Conservation (phyloP, 2,797 vertebrate species). For the Sparus aurata region DNA sequence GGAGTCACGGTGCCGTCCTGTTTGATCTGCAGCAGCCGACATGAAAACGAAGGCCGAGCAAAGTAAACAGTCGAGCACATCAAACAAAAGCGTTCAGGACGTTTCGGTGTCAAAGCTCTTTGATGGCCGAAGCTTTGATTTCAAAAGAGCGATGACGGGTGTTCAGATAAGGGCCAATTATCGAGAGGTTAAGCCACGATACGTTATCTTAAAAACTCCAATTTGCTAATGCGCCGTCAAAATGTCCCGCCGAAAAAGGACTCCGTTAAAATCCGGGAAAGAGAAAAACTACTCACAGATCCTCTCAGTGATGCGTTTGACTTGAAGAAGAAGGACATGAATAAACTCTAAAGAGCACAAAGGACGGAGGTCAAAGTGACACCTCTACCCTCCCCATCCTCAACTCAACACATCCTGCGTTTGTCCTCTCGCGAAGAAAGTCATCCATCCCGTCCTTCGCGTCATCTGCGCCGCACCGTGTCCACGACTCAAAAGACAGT, state of each 20-base stretch:
- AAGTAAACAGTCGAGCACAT: conserved; percentile 49
- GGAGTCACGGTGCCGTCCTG: not conserved
- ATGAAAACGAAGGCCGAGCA: not conserved
- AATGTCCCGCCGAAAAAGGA: not conserved
- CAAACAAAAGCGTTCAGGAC: conserved; percentile 36
- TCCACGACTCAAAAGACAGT: conserved; percentile 27
- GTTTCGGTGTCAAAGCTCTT: conserved; percentile 19
- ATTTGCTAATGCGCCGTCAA: not conserved
- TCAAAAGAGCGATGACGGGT: conserved; percentile 8
- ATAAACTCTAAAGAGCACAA: not conserved
- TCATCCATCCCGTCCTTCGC: conserved; percentile 11
- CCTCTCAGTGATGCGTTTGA: no score
- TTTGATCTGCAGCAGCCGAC: conserved; percentile 27
- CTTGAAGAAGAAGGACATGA: not conserved
- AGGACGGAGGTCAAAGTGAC: conserved; percentile 34
- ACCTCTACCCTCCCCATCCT: conserved; percentile 39
- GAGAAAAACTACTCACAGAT: no score
- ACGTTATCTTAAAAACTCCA: not conserved
- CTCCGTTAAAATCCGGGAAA: not conserved
- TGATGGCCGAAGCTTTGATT: conserved; percentile 56
- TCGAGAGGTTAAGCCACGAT: conserved; percentile 11
- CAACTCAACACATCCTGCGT: conserved; percentile 57
- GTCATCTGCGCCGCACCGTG: conserved; percentile 10
- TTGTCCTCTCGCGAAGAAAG: conserved; percentile 39
- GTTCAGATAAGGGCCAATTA: conserved; percentile 38